Percentiles rank a stretch among this genome's conserved stretches.
Evolutionary conservation across 1,140 invertebrate species (phyloP).

Genomic region (Paraescarpia echinospica): DNA sequence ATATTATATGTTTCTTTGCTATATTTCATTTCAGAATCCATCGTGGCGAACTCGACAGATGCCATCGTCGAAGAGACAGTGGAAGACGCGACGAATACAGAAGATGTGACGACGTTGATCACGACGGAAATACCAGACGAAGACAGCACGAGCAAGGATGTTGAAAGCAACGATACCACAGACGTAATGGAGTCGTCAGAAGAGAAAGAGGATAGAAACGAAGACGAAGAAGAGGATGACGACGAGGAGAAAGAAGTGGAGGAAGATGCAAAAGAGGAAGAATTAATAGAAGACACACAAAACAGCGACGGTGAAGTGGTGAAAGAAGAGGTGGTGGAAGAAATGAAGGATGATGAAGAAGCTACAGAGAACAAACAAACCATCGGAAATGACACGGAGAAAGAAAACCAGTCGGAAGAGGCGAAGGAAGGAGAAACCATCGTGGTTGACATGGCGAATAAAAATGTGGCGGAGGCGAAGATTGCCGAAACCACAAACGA

Average conservation of each 20-base stretch:
- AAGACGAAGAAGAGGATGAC: background rate
- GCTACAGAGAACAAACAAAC: background rate
- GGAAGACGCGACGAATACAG: background rate
- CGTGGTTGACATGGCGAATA: too few relatives aligned
- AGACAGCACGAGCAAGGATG: background rate
- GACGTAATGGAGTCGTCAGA: background rate
- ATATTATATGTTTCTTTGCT: background rate
- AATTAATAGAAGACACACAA: background rate
- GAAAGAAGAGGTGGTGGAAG: background rate
- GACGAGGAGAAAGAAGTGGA: background rate
- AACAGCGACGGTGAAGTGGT: background rate
- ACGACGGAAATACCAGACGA: background rate
- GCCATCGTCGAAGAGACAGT: background rate
- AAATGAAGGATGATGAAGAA: background rate
- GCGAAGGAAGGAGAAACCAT: background rate
- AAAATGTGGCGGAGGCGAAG: background rate
- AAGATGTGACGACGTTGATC: background rate
- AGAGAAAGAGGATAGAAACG: background rate
- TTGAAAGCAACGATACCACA: background rate
- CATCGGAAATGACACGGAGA: background rate
- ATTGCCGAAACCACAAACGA: background rate
- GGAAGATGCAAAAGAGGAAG: background rate
- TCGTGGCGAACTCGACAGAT: background rate
- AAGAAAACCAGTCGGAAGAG: background rate
- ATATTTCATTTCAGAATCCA: background rate